phyloP scores from a whole-genome alignment of 2,113 vertebrate species.

The Istiophorus platypterus region DNA sequence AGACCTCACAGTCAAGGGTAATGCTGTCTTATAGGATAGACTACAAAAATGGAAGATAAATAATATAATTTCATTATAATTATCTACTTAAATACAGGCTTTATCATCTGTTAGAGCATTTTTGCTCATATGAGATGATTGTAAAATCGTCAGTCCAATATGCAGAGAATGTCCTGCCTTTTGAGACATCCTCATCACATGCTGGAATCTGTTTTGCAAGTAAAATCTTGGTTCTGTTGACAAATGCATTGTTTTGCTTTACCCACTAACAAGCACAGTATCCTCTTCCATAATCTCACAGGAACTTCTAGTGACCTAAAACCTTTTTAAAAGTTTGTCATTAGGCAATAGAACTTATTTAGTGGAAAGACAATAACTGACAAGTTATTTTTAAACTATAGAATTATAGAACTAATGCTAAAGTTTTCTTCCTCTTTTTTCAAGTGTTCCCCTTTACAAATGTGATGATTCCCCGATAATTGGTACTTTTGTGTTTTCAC shows the following conservation, averaged over 20 bases:
- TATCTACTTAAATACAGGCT: not conserved
- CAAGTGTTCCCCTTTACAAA: not conserved
- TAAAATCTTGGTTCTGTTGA: no score
- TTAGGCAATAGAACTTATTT: not conserved
- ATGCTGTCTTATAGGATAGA: not conserved
- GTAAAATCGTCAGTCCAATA: no score
- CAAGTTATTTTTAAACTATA: not conserved
- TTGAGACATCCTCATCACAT: no score
- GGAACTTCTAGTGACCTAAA: not conserved
- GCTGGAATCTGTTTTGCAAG: no score
- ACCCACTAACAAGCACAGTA: not conserved
- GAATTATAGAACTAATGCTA: not conserved
- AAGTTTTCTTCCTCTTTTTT: not conserved
- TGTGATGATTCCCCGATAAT: not conserved
- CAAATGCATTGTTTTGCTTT: not conserved
- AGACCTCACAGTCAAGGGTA: not conserved
- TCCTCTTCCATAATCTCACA: not conserved
- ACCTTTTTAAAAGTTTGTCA: not conserved
- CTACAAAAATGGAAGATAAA: not conserved
- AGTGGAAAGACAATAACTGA: no score
- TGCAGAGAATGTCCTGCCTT: no score
- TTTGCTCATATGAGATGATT: no score
- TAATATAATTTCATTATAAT: not conserved
- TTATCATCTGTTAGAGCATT: not conserved
- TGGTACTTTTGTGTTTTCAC: not conserved